Conservation (phyloP, 2,888 invertebrate species). For the Aporophyla nigra region DNA sequence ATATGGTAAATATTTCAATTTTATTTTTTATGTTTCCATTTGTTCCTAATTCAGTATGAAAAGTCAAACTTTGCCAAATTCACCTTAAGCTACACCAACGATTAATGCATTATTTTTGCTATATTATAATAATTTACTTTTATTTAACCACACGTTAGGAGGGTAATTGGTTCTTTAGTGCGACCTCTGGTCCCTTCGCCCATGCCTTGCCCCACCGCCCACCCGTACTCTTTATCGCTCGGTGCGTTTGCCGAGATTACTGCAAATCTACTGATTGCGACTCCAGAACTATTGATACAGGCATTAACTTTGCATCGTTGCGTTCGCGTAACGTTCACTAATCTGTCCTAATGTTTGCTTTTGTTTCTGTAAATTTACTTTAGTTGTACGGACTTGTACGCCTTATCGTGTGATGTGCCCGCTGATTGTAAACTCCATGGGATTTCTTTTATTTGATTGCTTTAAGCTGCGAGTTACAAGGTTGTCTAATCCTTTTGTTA, state of each 20-base stretch:
- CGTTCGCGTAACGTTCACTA: conserved; percentile 72
- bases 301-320: conserved; percentile 74
- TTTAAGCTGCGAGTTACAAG: conserved; percentile 48
- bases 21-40: background rate
- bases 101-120: background rate
- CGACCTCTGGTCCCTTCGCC: conserved; percentile 23
- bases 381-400: conserved; percentile 54
- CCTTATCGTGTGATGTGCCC: conserved; percentile 66
- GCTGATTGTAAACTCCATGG: conserved; percentile 61
- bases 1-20: background rate
- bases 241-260: conserved; percentile 83
- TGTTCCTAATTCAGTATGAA: background rate
- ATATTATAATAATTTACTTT: background rate
- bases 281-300: conserved; percentile 80
- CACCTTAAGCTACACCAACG: too few relatives aligned
- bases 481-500: conserved; percentile 49
- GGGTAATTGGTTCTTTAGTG: too few relatives aligned
- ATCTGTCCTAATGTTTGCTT: conserved; percentile 80
- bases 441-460: conserved; percentile 67
- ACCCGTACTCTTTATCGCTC: conserved; percentile 76
- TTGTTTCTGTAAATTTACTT: conserved; percentile 82
- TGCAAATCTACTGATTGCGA: conserved; percentile 83
- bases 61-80: background rate
- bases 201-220: conserved; percentile 62
- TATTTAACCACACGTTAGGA: too few relatives aligned